A percentile compares a stretch with the other conserved stretches of the same genome.
These are phyloP conservation scores for Manacus vitellinus DNA, from an alignment of 2,113 vertebrate species.

Conservation along the genomic window DNA sequence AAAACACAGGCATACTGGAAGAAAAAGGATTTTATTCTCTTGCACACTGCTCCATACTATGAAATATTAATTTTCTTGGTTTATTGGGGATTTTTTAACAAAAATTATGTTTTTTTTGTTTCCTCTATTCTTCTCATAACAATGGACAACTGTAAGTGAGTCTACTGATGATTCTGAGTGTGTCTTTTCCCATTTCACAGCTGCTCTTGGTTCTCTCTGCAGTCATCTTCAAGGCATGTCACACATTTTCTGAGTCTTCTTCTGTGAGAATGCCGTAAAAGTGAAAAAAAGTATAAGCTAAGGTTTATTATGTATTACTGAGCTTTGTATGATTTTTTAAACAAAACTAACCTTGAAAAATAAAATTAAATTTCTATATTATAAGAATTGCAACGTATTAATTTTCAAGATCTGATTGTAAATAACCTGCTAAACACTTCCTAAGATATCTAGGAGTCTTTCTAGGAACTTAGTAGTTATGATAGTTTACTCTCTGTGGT, in stretches of 20 bases:
- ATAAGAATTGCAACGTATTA: neutral
- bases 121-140: neutral
- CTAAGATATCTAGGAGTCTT: neutral
- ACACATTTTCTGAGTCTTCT: neutral
- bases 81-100: neutral
- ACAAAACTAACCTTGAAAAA: neutral
- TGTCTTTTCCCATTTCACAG: neutral
- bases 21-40: neutral
- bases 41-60: neutral
- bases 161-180: neutral
- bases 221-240: neutral
- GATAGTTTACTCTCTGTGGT: neutral
- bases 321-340: neutral
- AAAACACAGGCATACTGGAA: neutral
- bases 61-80: neutral
- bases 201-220: neutral
- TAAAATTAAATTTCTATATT: rapidly evolving
- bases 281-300: neutral
- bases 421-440: neutral
- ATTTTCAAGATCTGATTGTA: neutral
- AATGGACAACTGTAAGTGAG: neutral
- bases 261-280: neutral
- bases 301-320: neutral
- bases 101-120: neutral
- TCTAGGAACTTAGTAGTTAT: neutral